A percentile compares a stretch with the other conserved stretches of the same genome.
Conservation (phyloP, 2,888 invertebrate genomes). For the Ecdyonurus torrentis region DNA sequence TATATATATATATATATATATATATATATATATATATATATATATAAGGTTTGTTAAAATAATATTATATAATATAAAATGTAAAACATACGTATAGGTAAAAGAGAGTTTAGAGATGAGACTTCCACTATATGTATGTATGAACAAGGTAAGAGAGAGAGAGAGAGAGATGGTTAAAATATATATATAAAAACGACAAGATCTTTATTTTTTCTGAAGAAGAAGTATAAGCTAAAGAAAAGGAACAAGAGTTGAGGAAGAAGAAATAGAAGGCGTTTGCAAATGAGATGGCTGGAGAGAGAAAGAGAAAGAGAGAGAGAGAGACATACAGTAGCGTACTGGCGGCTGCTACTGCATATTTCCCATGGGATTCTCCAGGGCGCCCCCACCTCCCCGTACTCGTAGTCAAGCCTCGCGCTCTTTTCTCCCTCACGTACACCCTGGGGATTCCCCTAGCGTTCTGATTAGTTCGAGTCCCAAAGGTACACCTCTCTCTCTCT, state of each 20-base stretch:
- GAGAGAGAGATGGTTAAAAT: neutral
- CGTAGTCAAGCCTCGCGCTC: neutral
- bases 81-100: too few relatives aligned
- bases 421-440: slow-evolving; percentile 4
- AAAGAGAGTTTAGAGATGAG: too few relatives aligned
- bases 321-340: neutral
- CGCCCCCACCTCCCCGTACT: neutral
- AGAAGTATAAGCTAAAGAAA: neutral
- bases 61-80: too few relatives aligned
- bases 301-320: slow-evolving; percentile 1
- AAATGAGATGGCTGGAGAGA: slow-evolving; percentile 2
- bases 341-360: slow-evolving; percentile 4
- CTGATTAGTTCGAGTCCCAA: slow-evolving; percentile 2
- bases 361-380: slow-evolving; percentile 1
- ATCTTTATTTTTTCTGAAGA: neutral
- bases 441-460: slow-evolving; percentile 3
- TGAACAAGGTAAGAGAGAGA: neutral
- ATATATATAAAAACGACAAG: neutral
- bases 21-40: too few relatives aligned
- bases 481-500: neutral
- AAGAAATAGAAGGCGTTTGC: slow-evolving; percentile 2
- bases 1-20: too few relatives aligned
- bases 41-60: too few relatives aligned
- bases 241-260: neutral
- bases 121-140: neutral